Base-by-base conservation (phyloP, 1,140 invertebrate genomes). In the Oryctes rhinoceros region DNA sequence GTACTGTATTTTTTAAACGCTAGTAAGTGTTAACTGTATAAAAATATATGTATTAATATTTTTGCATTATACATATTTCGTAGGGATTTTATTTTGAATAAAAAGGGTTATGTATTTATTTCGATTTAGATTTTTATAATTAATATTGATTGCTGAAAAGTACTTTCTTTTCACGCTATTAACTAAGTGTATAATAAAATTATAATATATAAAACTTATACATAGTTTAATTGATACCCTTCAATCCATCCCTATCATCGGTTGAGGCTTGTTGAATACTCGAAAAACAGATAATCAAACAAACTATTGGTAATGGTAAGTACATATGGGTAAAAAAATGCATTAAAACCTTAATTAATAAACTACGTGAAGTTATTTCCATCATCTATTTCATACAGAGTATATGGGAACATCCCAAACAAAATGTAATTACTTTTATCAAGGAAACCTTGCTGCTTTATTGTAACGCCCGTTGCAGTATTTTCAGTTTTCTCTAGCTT, bases 1-100 rank as follows among this genome's bases (percentile, higher is more conserved):
- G 65, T 67, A 67, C 30, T 24, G 65, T 67, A 67, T 67, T 67
- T 67, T 62, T 67, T 67, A 67, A n/a, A 18, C 65, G 24, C 65
- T 67, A 24, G n/a, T 67, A 67, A 67, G 65, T 67, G 65, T 67
- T 24, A 67, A 67, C 65, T 67, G 65, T 67, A 67, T 67, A 67
- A 67, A 15, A 44, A 44, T 62, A 62, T 62, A 62, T 62, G 53
- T 62, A 62, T 62, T 15, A 62, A 62, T 62, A 62, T 62, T 62
- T 62, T 62, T 44, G 53, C 53, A 62, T 62, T 62, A 62, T 62
- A 62, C 53, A 62, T 62, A 62, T 62, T 62, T 62, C 15, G 7
- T 62, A 62, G 53, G 53, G 53, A 62, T 20, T 62, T 62, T 62
- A 62, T 62, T 62, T 67, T 67, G 30, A 67, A 24, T 67, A 67